Evolutionary conservation across 2,113 vertebrate genomes (phyloP), one percentile per base, ranked within the genome.

Genomic region (Corythoichthys intestinalis): DNA sequence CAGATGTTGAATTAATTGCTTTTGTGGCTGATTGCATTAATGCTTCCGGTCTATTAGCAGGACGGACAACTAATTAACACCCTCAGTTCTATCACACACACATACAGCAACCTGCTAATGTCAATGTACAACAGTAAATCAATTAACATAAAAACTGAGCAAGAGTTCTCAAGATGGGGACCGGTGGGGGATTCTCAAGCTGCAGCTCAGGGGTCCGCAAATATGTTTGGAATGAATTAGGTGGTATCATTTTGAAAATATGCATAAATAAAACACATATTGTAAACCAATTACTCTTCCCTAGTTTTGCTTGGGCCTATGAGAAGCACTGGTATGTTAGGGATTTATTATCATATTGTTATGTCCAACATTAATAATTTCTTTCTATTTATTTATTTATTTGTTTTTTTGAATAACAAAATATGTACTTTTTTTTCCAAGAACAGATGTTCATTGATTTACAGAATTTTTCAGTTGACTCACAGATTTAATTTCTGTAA

Each of bases 1-100:
- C 88, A 90, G 88, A 88, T 90, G 88, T 80, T 83, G 80, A 83
- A 87, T 87, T 84, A 87, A 88, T 88, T 88, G 84, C 73, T 82
- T 86, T 84, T 79, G 84, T 83, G 84, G 85, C 79, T 87, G 88
- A 90, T 86, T 87, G 83, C 80, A 84, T 88, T 87, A 85, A 88
- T 78, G 81, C 75, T 75, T 67, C 12, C 70, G 82, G 83, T 85
- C 76, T 83, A 85, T 87, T 86, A 88, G 78, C 66, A 68, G 74
- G 79, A 81, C 69, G 72, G 78, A 76, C 83, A 63, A 59, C 75
- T 86, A 84, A 89, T 88, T 87, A 89, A 87, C 88, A 83, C 81
- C 49, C 58, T 69, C 67, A 76, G 20, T 74, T 81, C 76, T 48
- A 62, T 76, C 50, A 64, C 59, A 49, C 66, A 75, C 69, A 2